These are phyloP conservation scores for Heliangelus exortis DNA, from an alignment of 2,797 vertebrate genomes.

Conservation along the genomic window DNA sequence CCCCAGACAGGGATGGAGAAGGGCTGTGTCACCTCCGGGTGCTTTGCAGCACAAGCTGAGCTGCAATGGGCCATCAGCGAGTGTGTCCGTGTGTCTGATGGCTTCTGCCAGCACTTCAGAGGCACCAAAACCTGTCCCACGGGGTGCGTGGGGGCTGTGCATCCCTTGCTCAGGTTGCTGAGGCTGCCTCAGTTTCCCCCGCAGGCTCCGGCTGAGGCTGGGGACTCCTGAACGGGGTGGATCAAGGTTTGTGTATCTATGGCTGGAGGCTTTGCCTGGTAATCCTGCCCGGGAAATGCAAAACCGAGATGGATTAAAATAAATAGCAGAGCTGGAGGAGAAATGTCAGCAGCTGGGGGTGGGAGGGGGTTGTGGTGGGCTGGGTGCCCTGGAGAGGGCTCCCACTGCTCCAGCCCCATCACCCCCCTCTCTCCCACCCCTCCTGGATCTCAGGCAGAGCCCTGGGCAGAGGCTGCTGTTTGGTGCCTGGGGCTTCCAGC, in stretches of 20 bases:
- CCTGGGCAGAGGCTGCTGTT: not conserved
- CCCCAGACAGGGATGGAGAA: not conserved
- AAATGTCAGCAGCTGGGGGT: not conserved
- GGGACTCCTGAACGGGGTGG: fast-evolving
- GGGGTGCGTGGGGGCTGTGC: fast-evolving
- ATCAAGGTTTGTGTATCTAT: not conserved
- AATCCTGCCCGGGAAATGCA: not conserved
- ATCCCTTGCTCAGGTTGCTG: fast-evolving
- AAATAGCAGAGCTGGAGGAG: not conserved
- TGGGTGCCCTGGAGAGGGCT: fast-evolving
- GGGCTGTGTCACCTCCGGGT: fast-evolving
- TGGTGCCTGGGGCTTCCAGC: not conserved
- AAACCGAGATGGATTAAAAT: not conserved
- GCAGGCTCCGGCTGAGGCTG: fast-evolving
- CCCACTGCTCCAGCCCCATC: not conserved
- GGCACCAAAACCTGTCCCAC: fast-evolving
- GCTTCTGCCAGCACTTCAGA: not conserved
- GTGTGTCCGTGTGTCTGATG: fast-evolving
- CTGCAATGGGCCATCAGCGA: fast-evolving
- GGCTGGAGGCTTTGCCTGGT: not conserved
- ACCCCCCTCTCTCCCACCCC: not conserved
- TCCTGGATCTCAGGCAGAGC: not conserved
- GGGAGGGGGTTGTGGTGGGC: not conserved
- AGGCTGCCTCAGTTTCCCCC: not conserved
- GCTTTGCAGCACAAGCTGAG: fast-evolving